Evolutionary conservation across 2,113 vertebrate species (phyloP).

Genomic region (Rhipidura dahli): DNA sequence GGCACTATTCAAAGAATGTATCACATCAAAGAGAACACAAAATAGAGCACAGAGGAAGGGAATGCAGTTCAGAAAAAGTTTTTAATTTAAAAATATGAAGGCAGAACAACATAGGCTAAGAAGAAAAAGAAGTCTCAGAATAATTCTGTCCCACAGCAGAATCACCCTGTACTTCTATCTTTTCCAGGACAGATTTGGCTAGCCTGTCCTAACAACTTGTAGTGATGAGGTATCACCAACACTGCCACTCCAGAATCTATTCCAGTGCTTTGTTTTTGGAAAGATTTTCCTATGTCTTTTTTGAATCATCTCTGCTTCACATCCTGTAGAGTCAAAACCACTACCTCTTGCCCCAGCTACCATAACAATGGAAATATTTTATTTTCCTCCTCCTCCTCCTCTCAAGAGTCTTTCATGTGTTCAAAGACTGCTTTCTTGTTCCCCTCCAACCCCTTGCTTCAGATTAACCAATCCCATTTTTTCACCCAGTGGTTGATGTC

Average conservation of each 20-base stretch:
- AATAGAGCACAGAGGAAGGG: not conserved
- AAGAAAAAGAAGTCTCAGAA: not conserved
- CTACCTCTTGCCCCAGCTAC: not conserved
- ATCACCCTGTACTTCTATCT: not conserved
- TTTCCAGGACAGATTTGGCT: not conserved
- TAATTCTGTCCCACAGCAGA: not conserved
- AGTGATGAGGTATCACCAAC: not conserved
- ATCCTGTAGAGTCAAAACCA: not conserved
- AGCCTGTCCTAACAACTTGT: not conserved
- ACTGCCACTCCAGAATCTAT: not conserved
- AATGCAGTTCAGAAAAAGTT: not conserved
- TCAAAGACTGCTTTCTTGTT: not conserved
- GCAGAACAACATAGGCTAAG: not conserved
- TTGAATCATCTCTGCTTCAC: not conserved
- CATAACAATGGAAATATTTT: not conserved
- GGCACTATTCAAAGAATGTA: not conserved
- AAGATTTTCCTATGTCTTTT: not conserved
- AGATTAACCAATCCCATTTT: not conserved
- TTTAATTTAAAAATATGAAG: not conserved
- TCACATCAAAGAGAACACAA: not conserved
- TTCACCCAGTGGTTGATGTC: not conserved
- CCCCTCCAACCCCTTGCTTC: not conserved
- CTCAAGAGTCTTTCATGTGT: not conserved
- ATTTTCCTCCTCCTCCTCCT: not conserved
- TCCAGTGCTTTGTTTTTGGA: not conserved